These are phyloP conservation scores for Herpetotheres cachinnans DNA, from an alignment of 2,113 vertebrate species.

Conservation along the genomic window DNA sequence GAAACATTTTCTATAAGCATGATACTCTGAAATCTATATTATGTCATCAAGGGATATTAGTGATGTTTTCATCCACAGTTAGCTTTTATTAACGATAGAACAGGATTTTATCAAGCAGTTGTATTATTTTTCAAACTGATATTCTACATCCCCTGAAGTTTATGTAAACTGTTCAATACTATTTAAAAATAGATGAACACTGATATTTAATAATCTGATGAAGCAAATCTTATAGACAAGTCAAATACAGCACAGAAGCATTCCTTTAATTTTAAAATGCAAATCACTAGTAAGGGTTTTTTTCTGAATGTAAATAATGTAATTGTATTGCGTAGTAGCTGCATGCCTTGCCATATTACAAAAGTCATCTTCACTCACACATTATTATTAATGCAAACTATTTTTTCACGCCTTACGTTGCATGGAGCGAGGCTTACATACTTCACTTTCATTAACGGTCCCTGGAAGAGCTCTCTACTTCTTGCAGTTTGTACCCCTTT, in stretches of 20 bases:
- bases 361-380: neutral
- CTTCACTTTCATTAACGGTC: too few species aligned
- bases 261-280: neutral
- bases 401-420: neutral
- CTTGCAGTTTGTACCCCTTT: neutral
- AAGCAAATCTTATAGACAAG: neutral
- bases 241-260: neutral
- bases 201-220: neutral
- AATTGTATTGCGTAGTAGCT: accelerated
- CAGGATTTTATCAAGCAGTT: neutral
- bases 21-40: neutral
- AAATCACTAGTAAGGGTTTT: accelerated
- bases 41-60: neutral
- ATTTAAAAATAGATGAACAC: neutral
- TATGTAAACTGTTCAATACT: neutral
- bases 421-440: accelerated
- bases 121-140: neutral
- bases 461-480: neutral
- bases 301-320: accelerated
- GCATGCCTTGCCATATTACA: accelerated
- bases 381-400: neutral
- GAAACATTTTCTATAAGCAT: neutral
- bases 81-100: neutral
- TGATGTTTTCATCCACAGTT: neutral
- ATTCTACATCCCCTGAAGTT: neutral